Base-by-base conservation (phyloP, 2,888 invertebrate genomes). In the Xylophagus ater region DNA sequence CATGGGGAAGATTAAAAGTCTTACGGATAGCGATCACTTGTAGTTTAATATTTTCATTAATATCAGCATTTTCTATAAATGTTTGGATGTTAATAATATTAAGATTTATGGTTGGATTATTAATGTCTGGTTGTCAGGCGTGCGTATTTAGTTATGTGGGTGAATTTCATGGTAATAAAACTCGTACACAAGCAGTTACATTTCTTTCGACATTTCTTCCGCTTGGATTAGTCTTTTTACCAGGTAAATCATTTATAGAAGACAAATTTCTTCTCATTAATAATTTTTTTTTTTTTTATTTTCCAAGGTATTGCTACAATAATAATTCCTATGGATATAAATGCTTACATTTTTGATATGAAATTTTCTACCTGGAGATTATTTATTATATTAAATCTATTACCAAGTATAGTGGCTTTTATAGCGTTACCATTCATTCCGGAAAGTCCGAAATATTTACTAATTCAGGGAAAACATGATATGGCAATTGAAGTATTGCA, bases 381-480 rank as follows among this genome's bases (percentile, higher is more conserved):
- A 4, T 73, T 84, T 41, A 61, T 87, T 3, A 68, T 80, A 0
- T 59, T 77, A 1, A 73, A 81, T 42, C 72, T 76, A 0, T 24
- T 81, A 3, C 76, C 86, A 0, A 33, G 34, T 8, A 14, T 40
- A 20, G 20, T 40, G 10, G 76, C 77, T 50, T 52, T 79, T 0
- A 34, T 79, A 1, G 73, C 76, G 1, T 70, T 77, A 0, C 54
- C 69, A 6, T 66, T 68, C 30, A 69, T 78, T 10, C 84, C 86
- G 0, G 88, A 88, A 56, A 87, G 82, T 45, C 87, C 88, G 0
- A 83, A 84, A 59, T 88, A 78, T 57, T 63, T 78, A 28, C 68
- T 77, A 25, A 72, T 78, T 1, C 73, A 72, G 37, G 78, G 79
- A 0, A 62, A 69, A 38, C 59, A 68, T 2, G 69, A 73, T 0